A percentile compares a stretch with the other conserved stretches of the same genome.
These are phyloP conservation scores for Ptyas mucosa DNA, from an alignment of 2,113 vertebrate genomes.

Conservation along the genomic window DNA sequence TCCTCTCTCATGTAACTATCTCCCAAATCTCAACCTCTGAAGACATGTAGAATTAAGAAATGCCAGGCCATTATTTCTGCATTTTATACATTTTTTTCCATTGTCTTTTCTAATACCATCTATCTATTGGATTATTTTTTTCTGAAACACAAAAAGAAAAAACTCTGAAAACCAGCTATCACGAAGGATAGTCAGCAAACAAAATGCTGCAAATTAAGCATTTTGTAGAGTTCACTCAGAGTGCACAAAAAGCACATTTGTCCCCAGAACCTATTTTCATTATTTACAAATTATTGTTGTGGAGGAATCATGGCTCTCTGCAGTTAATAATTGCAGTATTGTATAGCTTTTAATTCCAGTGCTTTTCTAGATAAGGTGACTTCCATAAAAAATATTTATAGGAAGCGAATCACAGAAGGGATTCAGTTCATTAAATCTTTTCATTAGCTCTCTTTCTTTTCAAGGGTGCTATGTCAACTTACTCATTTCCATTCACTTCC, in stretches of 20 bases:
- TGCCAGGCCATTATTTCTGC: slow-evolving; percentile 7
- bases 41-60: too few species aligned
- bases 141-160: slow-evolving; percentile 26
- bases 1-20: too few species aligned
- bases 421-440: slow-evolving; percentile 23
- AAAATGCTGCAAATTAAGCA: slow-evolving; percentile 49
- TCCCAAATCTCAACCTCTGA: too few species aligned
- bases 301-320: slow-evolving; percentile 12
- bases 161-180: slow-evolving; percentile 37
- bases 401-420: slow-evolving; percentile 29
- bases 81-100: slow-evolving; percentile 51
- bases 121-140: slow-evolving; percentile 52
- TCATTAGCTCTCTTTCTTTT: slow-evolving; percentile 51
- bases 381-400: slow-evolving; percentile 27
- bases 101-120: slow-evolving; percentile 52
- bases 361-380: slow-evolving; percentile 4
- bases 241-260: slow-evolving; percentile 40
- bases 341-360: not conserved
- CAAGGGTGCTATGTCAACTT: slow-evolving; percentile 18
- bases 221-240: slow-evolving; percentile 57
- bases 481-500: not conserved
- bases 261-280: slow-evolving; percentile 41
- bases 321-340: not conserved
- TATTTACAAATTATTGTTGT: slow-evolving; percentile 45
- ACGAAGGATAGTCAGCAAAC: slow-evolving; percentile 44